phyloP scores from a whole-genome alignment of 2,888 invertebrate species.

The Achlya flavicornis region DNA sequence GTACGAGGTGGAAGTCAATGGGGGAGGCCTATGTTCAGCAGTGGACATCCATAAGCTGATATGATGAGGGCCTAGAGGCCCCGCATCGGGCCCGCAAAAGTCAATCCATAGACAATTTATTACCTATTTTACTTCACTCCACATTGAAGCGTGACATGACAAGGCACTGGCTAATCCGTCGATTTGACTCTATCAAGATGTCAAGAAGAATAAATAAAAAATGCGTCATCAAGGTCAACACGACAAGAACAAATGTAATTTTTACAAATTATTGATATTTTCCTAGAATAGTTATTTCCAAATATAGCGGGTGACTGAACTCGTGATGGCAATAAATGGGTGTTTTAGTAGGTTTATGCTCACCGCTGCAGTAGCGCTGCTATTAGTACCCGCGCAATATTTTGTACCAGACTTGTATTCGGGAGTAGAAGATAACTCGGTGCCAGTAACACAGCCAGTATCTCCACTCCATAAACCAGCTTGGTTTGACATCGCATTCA shows the following conservation, averaged over 20 bases:
- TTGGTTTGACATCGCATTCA: constrained; percentile 11
- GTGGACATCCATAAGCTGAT: too few species aligned
- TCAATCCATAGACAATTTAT: too few species aligned
- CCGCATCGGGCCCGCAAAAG: too few species aligned
- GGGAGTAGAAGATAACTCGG: constrained; percentile 1
- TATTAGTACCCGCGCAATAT: constrained; percentile 12
- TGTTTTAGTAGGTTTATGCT: constrained; percentile 10
- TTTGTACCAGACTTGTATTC: constrained; percentile 11
- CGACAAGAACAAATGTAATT: constrained; percentile 12
- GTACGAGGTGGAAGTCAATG: too few species aligned
- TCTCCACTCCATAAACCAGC: not conserved
- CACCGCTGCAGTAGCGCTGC: constrained; percentile 10
- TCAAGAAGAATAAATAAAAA: constrained; percentile 10
- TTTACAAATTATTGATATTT: constrained; percentile 6
- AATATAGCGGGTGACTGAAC: not conserved
- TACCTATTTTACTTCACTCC: too few species aligned
- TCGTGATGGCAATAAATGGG: constrained; percentile 10
- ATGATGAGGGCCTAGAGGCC: too few species aligned
- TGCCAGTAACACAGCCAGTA: constrained; percentile 3
- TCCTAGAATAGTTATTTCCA: not conserved
- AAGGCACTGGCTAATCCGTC: not conserved
- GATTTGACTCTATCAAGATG: not conserved
- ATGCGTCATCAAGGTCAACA: constrained; percentile 11
- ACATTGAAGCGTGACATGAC: not conserved
- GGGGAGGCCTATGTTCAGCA: too few species aligned